Evolutionary conservation across 2,888 invertebrate genomes (phyloP), one percentile per base, ranked within the genome.

Genomic region (Nomada goodeniana): DNA sequence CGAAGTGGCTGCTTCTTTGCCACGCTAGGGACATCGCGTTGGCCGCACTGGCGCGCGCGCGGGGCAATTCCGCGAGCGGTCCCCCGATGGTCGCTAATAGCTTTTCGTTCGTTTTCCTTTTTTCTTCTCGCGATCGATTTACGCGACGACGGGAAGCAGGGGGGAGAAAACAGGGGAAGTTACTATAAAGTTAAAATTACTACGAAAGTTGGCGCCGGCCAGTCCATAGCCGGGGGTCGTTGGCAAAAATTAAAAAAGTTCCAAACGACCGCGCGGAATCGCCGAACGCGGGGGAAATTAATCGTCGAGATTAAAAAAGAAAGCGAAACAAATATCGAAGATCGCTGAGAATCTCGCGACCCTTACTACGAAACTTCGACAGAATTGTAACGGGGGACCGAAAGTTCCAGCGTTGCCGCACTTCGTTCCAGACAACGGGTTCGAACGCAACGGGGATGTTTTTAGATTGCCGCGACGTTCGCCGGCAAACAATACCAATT

Each of bases 401-500:
- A 36, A 36, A 36, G 36, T 36, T 36, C 5, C 5, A 2, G 13
- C 10, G 47, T 13, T 47, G 10, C 2, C 13, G 13, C 13, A n/a
- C 2, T 47, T 47, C 13, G 10, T 47, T 10, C 13, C 13, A 13
- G 13, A 47, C 10, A 47, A 13, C 3, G n/a, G 13, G 23, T 57
- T 55, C 26, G 10, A 13, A 23, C 11, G 23, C 23, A 1, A 57
- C 20, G 57, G 20, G 47, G 23, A 57, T 26, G 23, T 15, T 29
- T 23, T 7, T 13, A 57, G 18, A 44, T 57, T 4, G n/a, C 4
- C 9, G 3, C 7, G 11, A 13, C 20, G 15, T 71, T 71, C 53
- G 47, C 42, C 23, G 55, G 59, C 36, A 23, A 76, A 64, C 29
- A 68, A 52, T 65, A 73, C 15, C 11, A 94, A 73, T 44, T 36